Conservation (phyloP, 2,113 vertebrate genomes). For the pig (Sus scrofa) region T2T-Sscrofa CM000818.6:77533501-77534000, state of each 20-base stretch:
- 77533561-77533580: neutral
- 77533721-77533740: neutral
- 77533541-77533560: too few relatives aligned
- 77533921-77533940: too few relatives aligned
- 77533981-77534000: too few relatives aligned
- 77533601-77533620: neutral
- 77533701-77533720: neutral
- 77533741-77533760: too few relatives aligned
- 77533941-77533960: neutral
- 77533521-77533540: too few relatives aligned
- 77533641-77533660: neutral
- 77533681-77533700: neutral
- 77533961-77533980: neutral
- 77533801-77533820: too few relatives aligned
- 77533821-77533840: neutral
- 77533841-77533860: too few relatives aligned
- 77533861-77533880: neutral
- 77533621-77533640: neutral
- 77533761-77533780: too few relatives aligned
- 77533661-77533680: neutral
- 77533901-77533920: too few relatives aligned
- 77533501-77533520: neutral
- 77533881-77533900: neutral
- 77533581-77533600: neutral
- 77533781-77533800: too few relatives aligned